Percentiles rank a stretch among this genome's conserved stretches.
Evolutionary conservation across 1,140 invertebrate species (phyloP).

Genomic region (Orchesella cincta): DNA sequence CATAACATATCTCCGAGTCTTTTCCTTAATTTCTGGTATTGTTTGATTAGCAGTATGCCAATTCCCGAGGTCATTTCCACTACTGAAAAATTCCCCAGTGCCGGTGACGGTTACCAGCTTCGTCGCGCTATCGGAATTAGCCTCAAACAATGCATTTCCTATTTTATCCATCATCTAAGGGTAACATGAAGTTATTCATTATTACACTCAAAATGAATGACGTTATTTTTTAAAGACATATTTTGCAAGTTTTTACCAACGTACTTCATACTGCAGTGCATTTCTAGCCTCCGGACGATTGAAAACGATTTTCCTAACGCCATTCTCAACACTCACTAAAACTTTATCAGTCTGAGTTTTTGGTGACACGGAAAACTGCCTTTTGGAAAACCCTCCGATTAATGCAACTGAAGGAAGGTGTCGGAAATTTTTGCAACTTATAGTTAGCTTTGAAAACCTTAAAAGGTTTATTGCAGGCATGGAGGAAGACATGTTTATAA

Average conservation of each 20-base stretch:
- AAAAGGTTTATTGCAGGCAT: background rate
- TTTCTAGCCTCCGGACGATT: conserved; percentile 77
- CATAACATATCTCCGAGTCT: conserved; percentile 42
- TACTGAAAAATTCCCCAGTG: conserved; percentile 76
- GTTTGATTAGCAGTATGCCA: conserved; percentile 56
- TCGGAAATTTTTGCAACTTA: too few relatives aligned
- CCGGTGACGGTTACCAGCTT: conserved; percentile 72
- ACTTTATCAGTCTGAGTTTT: background rate
- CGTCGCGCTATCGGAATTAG: conserved; percentile 66
- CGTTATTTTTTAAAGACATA: conserved; percentile 24
- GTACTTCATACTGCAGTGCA: conserved; percentile 66
- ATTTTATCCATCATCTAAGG: conserved; percentile 70
- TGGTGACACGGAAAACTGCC: too few relatives aligned
- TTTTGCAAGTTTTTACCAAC: background rate
- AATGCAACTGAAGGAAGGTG: too few relatives aligned
- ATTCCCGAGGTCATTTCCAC: conserved; percentile 81
- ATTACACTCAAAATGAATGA: background rate
- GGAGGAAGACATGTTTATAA: too few relatives aligned
- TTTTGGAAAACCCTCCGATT: background rate
- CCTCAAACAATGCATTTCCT: conserved; percentile 66
- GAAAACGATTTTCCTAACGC: conserved; percentile 67
- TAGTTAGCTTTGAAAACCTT: background rate
- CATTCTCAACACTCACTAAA: conserved; percentile 55
- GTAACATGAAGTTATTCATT: conserved; percentile 22
- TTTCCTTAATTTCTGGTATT: conserved; percentile 54